Evolutionary conservation across 2,888 invertebrate species (phyloP), one percentile per base, ranked within the genome.

Genomic region (Ommatoiulus sabulosus): DNA sequence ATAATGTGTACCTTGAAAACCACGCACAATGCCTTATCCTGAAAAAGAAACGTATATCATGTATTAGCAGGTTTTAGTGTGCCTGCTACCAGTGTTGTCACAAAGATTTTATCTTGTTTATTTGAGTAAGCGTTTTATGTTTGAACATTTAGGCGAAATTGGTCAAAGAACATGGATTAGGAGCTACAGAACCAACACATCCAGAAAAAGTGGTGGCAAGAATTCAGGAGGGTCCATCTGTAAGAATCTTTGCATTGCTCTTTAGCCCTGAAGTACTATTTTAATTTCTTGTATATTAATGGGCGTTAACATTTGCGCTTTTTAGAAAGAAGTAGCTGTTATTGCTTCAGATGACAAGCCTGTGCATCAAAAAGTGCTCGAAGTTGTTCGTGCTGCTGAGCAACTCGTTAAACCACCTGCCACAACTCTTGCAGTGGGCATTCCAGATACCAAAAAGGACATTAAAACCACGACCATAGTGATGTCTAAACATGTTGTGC

Each of bases 391-490:
- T 92, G 97, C 97, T 89, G 97, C 97, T 88, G 97, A 97, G 93
- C 95, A 96, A 91, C 94, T 97, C 92, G 96, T 96, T 5, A 94
- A 87, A 24, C 90, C 90, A 4, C 84, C 90, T 87, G 89, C 90
- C 35, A 93, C 72, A 24, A 89, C 89, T 90, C 52, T 57, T n/a
- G 87, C 86, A 44, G 88, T 88, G 72, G 44, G 80, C 24, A 87
- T 80, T 44, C 97, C 97, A 0, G 94, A 94, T 89, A 93, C 94
- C 44, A 93, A 93, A 90, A 93, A 93, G 92, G 95, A 95, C 91
- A 94, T 95, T 90, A 97, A 97, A 94, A 97, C 97, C 89, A 97
- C 97, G 90, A 97, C 97, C 15, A 96, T 97, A 91, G 97, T 97
- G 89, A 97, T 97, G 97, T 97, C 97, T 93, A 97, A 97, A 93